Evolutionary conservation across 2,888 invertebrate species (phyloP), one percentile per base, ranked within the genome.

Genomic region (Thalpophila matura): DNA sequence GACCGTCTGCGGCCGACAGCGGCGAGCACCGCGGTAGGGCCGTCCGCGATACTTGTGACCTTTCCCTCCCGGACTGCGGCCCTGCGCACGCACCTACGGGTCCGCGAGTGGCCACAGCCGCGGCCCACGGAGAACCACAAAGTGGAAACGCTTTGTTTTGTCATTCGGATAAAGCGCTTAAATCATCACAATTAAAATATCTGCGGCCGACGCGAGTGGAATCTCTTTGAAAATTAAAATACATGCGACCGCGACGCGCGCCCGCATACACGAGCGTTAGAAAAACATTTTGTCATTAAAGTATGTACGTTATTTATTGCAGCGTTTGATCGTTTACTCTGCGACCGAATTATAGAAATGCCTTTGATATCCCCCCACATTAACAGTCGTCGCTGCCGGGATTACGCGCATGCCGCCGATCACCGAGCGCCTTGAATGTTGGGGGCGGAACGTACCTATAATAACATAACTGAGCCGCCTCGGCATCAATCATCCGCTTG

Each of bases 101-200:
- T n/a, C n/a, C n/a, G 33, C 33, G 0, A 2, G 33, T 4, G n/a
- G n/a, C 1, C 31, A 4, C 31, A 3, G 29, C 29, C 29, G 4
- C 6, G 29, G 18, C 24, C n/a, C 35, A 16, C 35, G 10, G 20
- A 14, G 14, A 38, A 14, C 47, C 71, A 68, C 85, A 85, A 82
- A 85, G 85, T 70, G 58, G 78, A 85, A 86, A 87, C 84, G 86
- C 85, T 85, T 84, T 86, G 88, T 87, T 82, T 86, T 85, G 86
- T 86, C 86, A 86, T 84, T 83, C 81, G 81, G 69, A 86, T 83
- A 76, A 82, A 86, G 77, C 83, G 83, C 77, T 83, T 90, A 88
- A 89, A 91, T 91, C 88, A 89, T 89, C 88, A 88, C 88, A 90
- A 92, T 91, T 90, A 91, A 89, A 91, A 89, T 85, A 88, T 89